Evolutionary conservation across 2,888 invertebrate genomes (phyloP), one percentile per base, ranked within the genome.

Genomic region (Ceratothoa steindachneri): DNA sequence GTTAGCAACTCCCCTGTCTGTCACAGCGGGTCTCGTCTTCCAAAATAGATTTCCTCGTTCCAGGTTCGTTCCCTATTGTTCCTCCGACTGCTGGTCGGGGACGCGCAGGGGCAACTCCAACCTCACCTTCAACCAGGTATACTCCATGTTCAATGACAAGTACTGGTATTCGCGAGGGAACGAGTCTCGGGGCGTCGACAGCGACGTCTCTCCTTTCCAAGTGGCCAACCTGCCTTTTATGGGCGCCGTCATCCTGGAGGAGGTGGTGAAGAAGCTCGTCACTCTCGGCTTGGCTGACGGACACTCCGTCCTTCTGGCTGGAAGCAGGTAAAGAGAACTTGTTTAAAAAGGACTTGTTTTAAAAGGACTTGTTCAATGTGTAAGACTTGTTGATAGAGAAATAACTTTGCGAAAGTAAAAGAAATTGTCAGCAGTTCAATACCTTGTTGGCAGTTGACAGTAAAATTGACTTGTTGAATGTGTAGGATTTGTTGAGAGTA

Each of bases 51-150:
- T n/a, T n/a, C n/a, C n/a, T n/a, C n/a, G n/a, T 3, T 22, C 15
- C 67, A 77, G 77, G 19, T 89, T 93, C 81, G 88, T 96, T 51
- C 95, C 95, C 0, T 96, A 96, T 84, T 97, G 96, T 85, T 93
- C 94, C 80, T 95, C 95, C 83, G 96, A 97, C 83, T 91, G 93
- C 81, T 96, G 96, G 96, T 93, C 93, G 79, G 96, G 96, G 0
- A 90, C 92, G 5, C 29, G 53, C 5, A 19, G 19, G 12, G 30
- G 66, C 27, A 30, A 27, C 66, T 5, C 12, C 27, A 15, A 9
- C n/a, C n/a, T n/a, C 15, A 15, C 27, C 7, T 27, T 27, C 29
- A 22, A 66, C 29, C 9, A 66, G 12, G 24, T 55, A 22, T 12
- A 19, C 24, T 22, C 55, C 55, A 12, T 55, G 15, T 19, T 55